Base-by-base conservation (phyloP, 2,888 invertebrate genomes). In the Lycia hirtaria region DNA sequence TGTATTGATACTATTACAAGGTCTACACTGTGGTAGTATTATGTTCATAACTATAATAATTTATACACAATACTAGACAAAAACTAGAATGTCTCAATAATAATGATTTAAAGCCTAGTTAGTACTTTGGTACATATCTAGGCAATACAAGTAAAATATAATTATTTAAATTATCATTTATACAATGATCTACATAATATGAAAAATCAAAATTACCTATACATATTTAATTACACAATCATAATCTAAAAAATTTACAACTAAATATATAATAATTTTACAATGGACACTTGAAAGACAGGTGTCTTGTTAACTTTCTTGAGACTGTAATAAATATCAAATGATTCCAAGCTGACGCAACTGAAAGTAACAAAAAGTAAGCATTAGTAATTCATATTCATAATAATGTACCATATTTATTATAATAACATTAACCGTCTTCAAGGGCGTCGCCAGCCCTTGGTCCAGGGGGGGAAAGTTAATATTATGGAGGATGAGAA, bases 291-390 rank as follows among this genome's bases (percentile, higher is more conserved):
- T 14, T 38, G 10, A 26, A 17, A 12, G 0, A 12, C 30, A 12
- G 4, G 2, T 12, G 14, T 45, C 32, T 45, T 45, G 17, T 44
- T 45, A 19, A 24, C 26, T 53, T 57, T 51, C 51, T 68, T 60
- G 40, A 52, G 28, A 40, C 53, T 47, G 48, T 43, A 52, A 54
- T 60, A 54, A 40, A 54, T 77, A 80, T 88, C 81, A 88, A 67
- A 93, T 85, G 66, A 93, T 82, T 56, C 93, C 93, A 56, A 94
- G 83, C 69, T 93, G 93, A 24, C 93, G 93, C 66, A 94, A 77
- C 94, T 93, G 88, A 72, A 93, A 93, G 63, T 20, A 51, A 51
- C 17, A 44, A 49, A 53, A 40, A 45, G 10, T 7, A 51, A 35
- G 30, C n/a, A 20, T 43, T 33, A 35, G 12, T 7, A 24, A 37